Conservation (phyloP, 2,797 vertebrate genomes). For the Anguilla pacifica region DNA sequence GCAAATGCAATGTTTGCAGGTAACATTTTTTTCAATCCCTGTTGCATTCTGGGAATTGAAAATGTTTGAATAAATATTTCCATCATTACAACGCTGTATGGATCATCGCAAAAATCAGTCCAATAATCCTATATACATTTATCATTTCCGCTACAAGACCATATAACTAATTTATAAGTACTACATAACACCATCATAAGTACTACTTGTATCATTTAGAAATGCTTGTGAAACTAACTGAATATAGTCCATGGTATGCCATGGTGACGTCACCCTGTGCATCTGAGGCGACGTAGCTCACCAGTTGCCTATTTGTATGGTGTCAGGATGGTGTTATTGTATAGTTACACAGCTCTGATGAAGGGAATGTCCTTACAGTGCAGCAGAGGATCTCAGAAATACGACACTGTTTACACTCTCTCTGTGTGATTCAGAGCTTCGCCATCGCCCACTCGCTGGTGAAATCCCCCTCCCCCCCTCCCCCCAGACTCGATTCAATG, state of each 20-base stretch:
- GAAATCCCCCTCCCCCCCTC: neutral
- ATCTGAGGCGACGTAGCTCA: neutral
- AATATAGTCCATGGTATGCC: too few relatives aligned
- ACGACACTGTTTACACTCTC: neutral
- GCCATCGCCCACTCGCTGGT: neutral
- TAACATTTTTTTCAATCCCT: too few relatives aligned
- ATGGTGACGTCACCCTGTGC: neutral
- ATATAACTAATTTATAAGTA: too few relatives aligned
- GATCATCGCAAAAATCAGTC: too few relatives aligned
- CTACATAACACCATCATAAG: too few relatives aligned
- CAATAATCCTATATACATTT: too few relatives aligned
- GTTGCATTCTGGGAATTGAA: too few relatives aligned
- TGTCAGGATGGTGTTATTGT: neutral
- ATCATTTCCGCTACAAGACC: too few relatives aligned
- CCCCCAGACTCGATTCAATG: neutral
- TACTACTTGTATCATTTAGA: neutral
- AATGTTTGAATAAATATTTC: too few relatives aligned
- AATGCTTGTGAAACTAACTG: too few relatives aligned
- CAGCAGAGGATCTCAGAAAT: neutral
- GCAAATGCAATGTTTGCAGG: too few relatives aligned
- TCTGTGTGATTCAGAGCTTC: neutral
- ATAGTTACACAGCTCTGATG: neutral
- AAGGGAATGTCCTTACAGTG: neutral
- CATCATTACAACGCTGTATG: too few relatives aligned
- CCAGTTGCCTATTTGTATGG: neutral